Evolutionary conservation across 2,888 invertebrate genomes (phyloP).

Genomic region (Dilophus febrilis): DNA sequence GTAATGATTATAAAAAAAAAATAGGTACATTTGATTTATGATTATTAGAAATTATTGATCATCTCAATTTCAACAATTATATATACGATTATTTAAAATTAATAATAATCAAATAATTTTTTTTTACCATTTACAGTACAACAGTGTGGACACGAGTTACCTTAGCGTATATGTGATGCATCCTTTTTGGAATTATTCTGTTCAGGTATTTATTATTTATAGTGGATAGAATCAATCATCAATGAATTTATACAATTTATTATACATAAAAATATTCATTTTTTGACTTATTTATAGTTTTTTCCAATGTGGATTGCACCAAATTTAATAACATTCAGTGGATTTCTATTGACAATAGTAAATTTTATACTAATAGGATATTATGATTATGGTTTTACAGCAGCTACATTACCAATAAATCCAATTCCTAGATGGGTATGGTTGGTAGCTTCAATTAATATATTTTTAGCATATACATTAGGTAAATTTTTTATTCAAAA

Average conservation of each 20-base stretch:
- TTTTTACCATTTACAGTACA: constrained; percentile 62
- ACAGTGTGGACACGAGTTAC: constrained; percentile 84
- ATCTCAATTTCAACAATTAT: no score
- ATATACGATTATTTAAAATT: no score
- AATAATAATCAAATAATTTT: not conserved
- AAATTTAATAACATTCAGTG: constrained; percentile 85
- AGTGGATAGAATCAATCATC: no score
- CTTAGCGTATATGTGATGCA: constrained; percentile 96
- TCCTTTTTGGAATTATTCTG: constrained; percentile 97
- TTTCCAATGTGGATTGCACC: constrained; percentile 95
- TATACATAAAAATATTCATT: not conserved
- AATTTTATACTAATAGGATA: constrained; percentile 72
- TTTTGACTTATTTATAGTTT: constrained; percentile 40
- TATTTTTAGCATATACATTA: constrained; percentile 90
- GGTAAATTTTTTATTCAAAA: no score
- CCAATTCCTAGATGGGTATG: constrained; percentile 74
- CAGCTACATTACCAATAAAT: constrained; percentile 25
- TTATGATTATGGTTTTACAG: constrained; percentile 68
- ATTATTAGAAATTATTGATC: not conserved
- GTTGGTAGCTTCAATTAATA: constrained; percentile 66
- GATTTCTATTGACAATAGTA: constrained; percentile 78
- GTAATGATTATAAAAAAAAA: not conserved
- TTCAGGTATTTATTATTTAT: constrained; percentile 52
- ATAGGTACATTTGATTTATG: not conserved
- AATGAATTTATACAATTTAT: no score